These are phyloP conservation scores for Limnephilus auricula DNA, from an alignment of 2,888 invertebrate species.

Conservation along the genomic window DNA sequence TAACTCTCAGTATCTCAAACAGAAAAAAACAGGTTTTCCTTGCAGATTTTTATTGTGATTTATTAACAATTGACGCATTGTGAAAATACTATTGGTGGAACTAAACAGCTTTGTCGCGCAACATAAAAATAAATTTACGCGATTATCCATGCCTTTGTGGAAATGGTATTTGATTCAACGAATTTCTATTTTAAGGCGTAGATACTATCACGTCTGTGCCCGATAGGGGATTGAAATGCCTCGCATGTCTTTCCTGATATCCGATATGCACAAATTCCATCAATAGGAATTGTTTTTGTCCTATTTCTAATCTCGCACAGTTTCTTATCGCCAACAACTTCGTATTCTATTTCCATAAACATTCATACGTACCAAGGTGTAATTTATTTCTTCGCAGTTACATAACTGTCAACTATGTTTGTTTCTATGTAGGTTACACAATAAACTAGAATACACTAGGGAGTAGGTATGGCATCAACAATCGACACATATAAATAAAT, in stretches of 20 bases:
- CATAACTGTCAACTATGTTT: neutral
- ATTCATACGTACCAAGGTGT: neutral
- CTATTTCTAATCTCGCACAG: neutral
- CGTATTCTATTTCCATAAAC: neutral
- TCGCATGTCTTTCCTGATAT: neutral
- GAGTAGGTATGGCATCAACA: neutral
- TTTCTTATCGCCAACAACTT: neutral
- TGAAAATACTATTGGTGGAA: neutral
- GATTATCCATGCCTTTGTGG: neutral
- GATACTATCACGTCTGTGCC: neutral
- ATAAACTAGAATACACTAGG: neutral
- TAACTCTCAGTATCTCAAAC: no score
- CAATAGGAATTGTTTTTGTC: neutral
- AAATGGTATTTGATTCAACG: neutral
- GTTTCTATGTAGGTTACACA: neutral
- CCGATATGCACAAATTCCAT: neutral
- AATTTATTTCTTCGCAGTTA: neutral
- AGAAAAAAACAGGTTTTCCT: neutral
- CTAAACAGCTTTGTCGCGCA: constrained; percentile 5
- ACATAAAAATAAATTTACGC: neutral
- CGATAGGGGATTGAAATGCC: neutral
- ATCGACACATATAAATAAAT: neutral
- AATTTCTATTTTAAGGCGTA: neutral
- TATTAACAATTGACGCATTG: neutral
- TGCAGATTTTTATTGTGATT: neutral